Conservation (phyloP, 2,797 vertebrate genomes). For the Crenuchus spilurus region DNA sequence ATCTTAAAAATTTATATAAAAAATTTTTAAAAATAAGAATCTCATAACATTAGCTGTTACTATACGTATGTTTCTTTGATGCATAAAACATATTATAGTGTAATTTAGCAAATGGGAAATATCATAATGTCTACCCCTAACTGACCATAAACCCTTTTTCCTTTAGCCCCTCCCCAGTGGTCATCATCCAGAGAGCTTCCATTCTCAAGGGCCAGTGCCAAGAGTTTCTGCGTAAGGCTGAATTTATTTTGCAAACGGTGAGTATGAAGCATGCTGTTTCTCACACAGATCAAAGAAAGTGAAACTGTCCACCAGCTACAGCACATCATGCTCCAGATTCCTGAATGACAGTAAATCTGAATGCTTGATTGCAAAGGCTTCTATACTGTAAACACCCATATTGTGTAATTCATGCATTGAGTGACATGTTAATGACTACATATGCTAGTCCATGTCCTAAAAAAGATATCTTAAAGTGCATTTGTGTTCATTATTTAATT, state of each 20-base stretch:
- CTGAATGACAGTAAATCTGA: neutral
- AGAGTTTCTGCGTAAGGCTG: slow-evolving; percentile 70
- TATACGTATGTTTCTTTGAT: no score
- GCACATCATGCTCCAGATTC: neutral
- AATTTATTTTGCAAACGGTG: slow-evolving; percentile 68
- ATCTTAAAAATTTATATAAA: no score
- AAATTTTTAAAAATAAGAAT: no score
- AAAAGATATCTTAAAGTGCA: no score
- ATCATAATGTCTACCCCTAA: neutral
- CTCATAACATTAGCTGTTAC: no score
- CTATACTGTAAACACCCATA: neutral
- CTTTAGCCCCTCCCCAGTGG: slow-evolving; percentile 44
- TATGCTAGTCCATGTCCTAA: no score
- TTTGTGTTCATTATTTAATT: no score
- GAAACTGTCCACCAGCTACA: neutral
- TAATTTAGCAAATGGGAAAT: no score
- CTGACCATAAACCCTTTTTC: neutral
- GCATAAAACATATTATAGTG: no score
- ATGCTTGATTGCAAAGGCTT: neutral
- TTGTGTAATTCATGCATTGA: neutral
- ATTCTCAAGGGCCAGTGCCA: slow-evolving; percentile 69
- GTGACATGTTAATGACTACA: neutral
- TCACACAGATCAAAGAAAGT: neutral
- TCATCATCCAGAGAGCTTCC: slow-evolving; percentile 61
- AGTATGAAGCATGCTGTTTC: slow-evolving; percentile 51